Evolutionary conservation across 2,888 invertebrate genomes (phyloP), one percentile per base, ranked within the genome.

Genomic region (Formica aserva): DNA sequence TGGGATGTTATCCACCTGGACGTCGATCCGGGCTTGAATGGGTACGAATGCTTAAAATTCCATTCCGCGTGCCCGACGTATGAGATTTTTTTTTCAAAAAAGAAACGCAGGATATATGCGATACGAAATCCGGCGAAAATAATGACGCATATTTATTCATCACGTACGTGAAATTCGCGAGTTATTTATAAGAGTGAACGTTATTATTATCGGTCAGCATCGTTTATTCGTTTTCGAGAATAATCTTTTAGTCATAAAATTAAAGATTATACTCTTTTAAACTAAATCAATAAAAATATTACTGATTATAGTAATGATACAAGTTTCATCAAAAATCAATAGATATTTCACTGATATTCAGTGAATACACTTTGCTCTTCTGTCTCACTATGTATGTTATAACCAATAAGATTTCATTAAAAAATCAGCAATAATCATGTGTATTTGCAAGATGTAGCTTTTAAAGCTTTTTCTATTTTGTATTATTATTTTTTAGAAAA

Each of bases 1-100:
- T 78, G 29, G 38, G 1, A 41, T 9, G 29, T 77, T 63, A 67
- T 74, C 15, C 32, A 72, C 66, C 15, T 38, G 48, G 32, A 80
- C 35, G 22, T 71, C 63, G 45, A 48, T 26, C 18, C 35, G 26
- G 18, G 35, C 13, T 18, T 35, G 18, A 3, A 0, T 13, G n/a
- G 32, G n/a, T 32, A 38, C 35, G 48, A 52, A 52, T 71, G 48
- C 18, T 45, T 71, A 29, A 60, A 60, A 80, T 80, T 80, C 32
- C 78, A 71, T 60, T 80, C 15, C 41, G 29, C n/a, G 29, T 22
- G 22, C 9, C n/a, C 35, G 15, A 11, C 22, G 32, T 69, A n/a
- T 32, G 18, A 32, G 13, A n/a, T 38, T 3, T 26, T 29, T 77
- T 52, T 65, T 18, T 29, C 3, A 3, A 48, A 45, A n/a, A 60